Evolutionary conservation across 2,797 vertebrate genomes (phyloP).

Genomic region (Novumbra hubbsi): DNA sequence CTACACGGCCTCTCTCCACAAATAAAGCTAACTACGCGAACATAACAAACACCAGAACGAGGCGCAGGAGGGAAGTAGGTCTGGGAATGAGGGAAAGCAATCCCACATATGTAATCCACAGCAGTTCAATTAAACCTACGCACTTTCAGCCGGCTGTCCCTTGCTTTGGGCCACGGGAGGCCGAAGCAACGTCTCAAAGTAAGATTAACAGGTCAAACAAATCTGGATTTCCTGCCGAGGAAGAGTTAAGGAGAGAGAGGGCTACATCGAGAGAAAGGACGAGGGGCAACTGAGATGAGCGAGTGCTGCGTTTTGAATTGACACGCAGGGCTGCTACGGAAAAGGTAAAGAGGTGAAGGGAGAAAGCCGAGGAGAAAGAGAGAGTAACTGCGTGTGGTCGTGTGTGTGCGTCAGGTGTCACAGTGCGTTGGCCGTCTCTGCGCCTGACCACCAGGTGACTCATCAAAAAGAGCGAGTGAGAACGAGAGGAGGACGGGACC

Average conservation of each 20-base stretch:
- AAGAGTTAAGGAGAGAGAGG: conserved; percentile 24
- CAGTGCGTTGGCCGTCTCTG: conserved; percentile 8
- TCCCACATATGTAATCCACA: conserved; percentile 46
- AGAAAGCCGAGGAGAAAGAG: conserved; percentile 6
- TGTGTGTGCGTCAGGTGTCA: neutral
- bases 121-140: conserved; percentile 44
- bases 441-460: conserved; percentile 41
- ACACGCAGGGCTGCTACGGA: neutral
- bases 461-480: conserved; percentile 29
- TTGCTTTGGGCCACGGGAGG: neutral
- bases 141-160: conserved; percentile 15
- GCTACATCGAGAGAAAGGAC: conserved; percentile 12
- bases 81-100: conserved; percentile 51
- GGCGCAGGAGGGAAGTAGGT: too few relatives aligned
- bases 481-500: conserved; percentile 18
- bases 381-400: neutral
- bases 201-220: neutral
- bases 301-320: neutral
- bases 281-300: neutral
- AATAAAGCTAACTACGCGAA: conserved; percentile 59
- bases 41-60: conserved; percentile 31
- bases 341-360: conserved; percentile 10
- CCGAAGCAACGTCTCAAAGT: neutral
- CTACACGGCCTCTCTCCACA: conserved; percentile 20
- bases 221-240: conserved; percentile 21